Conservation (phyloP, 1,140 invertebrate species). For the Chelonus insularis region DNA sequence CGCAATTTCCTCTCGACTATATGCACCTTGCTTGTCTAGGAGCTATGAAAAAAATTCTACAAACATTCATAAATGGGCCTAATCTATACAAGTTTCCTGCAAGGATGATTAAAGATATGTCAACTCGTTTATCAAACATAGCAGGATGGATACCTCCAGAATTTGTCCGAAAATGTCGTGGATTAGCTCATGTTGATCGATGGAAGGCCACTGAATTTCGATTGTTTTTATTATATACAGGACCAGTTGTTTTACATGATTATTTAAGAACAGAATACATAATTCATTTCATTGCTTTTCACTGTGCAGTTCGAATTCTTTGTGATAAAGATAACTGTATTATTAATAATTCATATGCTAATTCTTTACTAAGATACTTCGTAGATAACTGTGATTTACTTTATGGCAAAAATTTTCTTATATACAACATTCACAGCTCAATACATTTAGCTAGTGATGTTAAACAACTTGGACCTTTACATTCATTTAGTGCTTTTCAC, state of each 20-base stretch:
- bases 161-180: conserved; percentile 29
- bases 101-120: conserved; percentile 12
- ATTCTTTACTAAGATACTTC: conserved; percentile 18
- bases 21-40: conserved; percentile 55
- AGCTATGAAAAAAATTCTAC: conserved; percentile 47
- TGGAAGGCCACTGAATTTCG: conserved; percentile 29
- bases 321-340: conserved; percentile 13
- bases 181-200: conserved; percentile 6
- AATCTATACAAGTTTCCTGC: neutral
- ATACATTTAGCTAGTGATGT: conserved; percentile 29
- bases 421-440: conserved; percentile 27
- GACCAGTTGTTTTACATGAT: conserved; percentile 19
- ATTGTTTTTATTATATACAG: conserved; percentile 26
- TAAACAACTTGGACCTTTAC: no score
- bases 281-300: conserved; percentile 23
- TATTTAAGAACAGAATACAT: conserved; percentile 11
- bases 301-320: conserved; percentile 24
- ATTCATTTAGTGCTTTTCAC: neutral
- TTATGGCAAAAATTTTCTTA: conserved; percentile 20
- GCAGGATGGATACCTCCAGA: conserved; percentile 31
- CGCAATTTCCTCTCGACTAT: conserved; percentile 47
- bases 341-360: conserved; percentile 15
- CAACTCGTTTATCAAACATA: conserved; percentile 22
- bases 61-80: conserved; percentile 33
- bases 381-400: conserved; percentile 3